These are phyloP conservation scores for Leptocoma aspasia DNA, from an alignment of 2,113 vertebrate species.

Conservation along the genomic window DNA sequence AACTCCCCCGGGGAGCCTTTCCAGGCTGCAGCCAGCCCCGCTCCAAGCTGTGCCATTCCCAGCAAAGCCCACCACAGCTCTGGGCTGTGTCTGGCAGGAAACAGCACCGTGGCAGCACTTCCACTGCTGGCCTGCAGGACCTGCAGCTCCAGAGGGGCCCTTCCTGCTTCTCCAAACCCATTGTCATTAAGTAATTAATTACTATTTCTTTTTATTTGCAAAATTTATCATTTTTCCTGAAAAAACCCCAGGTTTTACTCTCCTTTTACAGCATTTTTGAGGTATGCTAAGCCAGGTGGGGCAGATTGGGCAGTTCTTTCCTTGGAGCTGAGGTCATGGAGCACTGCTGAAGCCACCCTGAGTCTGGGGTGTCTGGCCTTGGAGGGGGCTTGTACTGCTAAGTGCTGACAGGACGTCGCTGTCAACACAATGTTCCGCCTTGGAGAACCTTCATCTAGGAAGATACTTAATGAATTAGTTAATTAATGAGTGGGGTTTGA, in stretches of 20 bases:
- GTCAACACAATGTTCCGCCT: slow-evolving; percentile 69
- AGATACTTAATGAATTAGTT: slow-evolving; percentile 76
- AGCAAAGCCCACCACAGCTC: accelerated
- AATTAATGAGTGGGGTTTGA: slow-evolving; percentile 73
- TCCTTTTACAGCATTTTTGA: accelerated
- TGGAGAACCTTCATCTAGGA: slow-evolving; percentile 68
- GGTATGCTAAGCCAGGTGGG: background rate
- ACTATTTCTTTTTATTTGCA: background rate
- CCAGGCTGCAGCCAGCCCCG: background rate
- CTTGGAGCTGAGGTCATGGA: accelerated
- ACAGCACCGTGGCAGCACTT: accelerated
- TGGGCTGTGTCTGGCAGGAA: background rate
- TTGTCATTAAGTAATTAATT: background rate
- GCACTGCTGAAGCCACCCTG: accelerated
- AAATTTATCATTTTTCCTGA: background rate
- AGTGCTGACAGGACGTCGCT: slow-evolving; percentile 61
- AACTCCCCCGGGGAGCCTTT: background rate
- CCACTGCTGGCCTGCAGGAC: accelerated
- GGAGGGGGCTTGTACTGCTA: background rate
- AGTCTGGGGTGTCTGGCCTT: background rate
- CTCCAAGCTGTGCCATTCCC: background rate
- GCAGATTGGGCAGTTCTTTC: accelerated
- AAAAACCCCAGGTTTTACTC: accelerated
- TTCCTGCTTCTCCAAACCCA: background rate
- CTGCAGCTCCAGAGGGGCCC: accelerated